Evolutionary conservation across 2,888 invertebrate species (phyloP).

Genomic region (Theretra japonica): DNA sequence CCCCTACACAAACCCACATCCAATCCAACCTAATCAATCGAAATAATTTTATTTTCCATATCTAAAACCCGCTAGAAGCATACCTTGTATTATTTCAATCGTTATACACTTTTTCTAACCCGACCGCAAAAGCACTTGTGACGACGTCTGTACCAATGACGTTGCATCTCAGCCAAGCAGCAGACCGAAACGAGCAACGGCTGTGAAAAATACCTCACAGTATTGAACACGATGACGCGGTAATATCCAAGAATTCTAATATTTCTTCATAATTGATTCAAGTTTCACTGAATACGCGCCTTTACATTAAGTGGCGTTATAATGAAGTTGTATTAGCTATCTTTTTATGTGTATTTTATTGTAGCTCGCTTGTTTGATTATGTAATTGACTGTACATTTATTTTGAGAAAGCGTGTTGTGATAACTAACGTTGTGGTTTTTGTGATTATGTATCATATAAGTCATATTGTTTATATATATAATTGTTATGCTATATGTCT

Average conservation of each 20-base stretch:
- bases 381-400: not conserved
- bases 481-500: no score
- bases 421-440: no score
- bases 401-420: not conserved
- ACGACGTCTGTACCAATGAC: not conserved
- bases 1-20: no score
- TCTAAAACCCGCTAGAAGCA: no score
- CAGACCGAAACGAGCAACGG: not conserved
- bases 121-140: not conserved
- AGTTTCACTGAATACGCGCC: constrained; percentile 10
- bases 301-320: not conserved
- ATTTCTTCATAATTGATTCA: constrained; percentile 1
- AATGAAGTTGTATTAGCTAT: not conserved
- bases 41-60: no score
- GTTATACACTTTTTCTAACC: no score
- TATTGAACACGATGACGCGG: constrained; percentile 14
- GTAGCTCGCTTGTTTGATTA: not conserved
- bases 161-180: constrained; percentile 5
- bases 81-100: no score
- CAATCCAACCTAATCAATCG: no score
- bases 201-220: not conserved
- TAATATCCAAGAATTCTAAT: not conserved
- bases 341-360: not conserved
- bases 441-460: no score
- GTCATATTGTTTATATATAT: not conserved